Evolutionary conservation across 30 jellyfish, hydroid and myxozoan species (phyloP), one percentile per base, ranked within the genome.

Genomic region (Hydractinia echinata): DNA sequence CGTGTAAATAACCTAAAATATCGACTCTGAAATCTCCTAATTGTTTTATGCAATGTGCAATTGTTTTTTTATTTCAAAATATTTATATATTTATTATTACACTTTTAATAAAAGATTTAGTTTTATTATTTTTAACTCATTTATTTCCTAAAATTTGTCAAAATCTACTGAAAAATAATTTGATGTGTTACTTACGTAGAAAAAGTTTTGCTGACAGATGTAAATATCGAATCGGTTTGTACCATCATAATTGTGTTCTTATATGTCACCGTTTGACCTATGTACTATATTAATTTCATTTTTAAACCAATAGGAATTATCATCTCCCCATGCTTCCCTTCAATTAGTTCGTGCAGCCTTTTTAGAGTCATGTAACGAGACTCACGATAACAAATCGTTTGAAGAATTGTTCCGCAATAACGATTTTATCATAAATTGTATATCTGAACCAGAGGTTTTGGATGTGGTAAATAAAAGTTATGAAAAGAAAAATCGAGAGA

Each of bases 371-470:
- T 30, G 44, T 30, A 2, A 30, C 44, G 44, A 30, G 44, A 30
- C 44, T 30, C 44, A 30, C 44, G 2, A 30, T 30, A 30, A 30
- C 44, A 30, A 30, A 30, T 30, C 44, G 44, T 30, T 30, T 30
- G 44, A 30, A 0, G 44, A 30, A 30, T 30, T 58, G 19, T 18
- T 8, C 4, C 14, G 30, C 1, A 66, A 55, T 54, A 19, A 21
- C 60, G 82, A 77, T 50, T 77, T 77, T 16, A 79, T 77, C 7
- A 66, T 77, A 0, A 77, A 77, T 49, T 77, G 85, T 58, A 53
- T 77, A 30, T 21, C 80, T 58, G 85, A 77, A 20, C 16, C 21
- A 60, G 79, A 56, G 15, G 85, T 77, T 13, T 58, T 77, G 74
- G 55, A 53, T 55, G 60, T 53, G 60, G 82, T 54, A n/a, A 10